These are phyloP conservation scores for Sebastes iracundus DNA, from an alignment of 2,797 vertebrate genomes.

Conservation along the genomic window DNA sequence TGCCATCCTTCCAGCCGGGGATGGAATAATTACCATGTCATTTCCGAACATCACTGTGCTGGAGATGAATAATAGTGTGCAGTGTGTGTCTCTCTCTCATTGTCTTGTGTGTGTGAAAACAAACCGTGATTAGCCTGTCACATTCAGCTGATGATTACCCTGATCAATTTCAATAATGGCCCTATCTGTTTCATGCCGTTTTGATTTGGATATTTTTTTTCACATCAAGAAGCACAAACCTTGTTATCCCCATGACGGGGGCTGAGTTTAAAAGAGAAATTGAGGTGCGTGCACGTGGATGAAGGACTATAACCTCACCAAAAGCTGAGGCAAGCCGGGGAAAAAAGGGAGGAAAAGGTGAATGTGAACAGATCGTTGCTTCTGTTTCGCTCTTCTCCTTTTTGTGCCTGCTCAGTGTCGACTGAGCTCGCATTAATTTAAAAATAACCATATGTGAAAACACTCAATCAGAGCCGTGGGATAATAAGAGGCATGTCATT, in stretches of 20 bases:
- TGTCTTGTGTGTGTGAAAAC: constrained; percentile 56
- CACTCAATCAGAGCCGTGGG: constrained; percentile 12
- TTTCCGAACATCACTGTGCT: constrained; percentile 52
- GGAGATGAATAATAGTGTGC: constrained; percentile 49
- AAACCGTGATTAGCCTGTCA: constrained; percentile 63
- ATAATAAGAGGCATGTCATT: constrained; percentile 11
- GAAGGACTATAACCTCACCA: not conserved
- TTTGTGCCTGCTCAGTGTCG: not conserved
- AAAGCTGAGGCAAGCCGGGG: not conserved
- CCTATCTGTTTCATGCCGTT: constrained; percentile 54
- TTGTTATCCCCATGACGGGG: constrained; percentile 9
- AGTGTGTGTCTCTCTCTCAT: constrained; percentile 4
- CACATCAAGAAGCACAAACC: constrained; percentile 28
- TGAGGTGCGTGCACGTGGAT: not conserved
- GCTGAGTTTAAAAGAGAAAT: constrained; percentile 2
- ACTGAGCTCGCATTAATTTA: not conserved
- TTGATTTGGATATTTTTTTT: constrained; percentile 47
- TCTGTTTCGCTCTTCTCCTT: not conserved
- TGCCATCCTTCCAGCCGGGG: constrained; percentile 45
- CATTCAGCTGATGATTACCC: constrained; percentile 54
- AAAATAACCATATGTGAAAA: constrained; percentile 23
- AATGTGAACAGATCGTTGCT: not conserved
- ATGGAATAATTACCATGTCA: constrained; percentile 64
- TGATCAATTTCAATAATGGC: constrained; percentile 63
- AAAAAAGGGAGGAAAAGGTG: not conserved